These are phyloP conservation scores for Nomada ferruginata DNA, from an alignment of 2,888 invertebrate genomes.

Conservation along the genomic window DNA sequence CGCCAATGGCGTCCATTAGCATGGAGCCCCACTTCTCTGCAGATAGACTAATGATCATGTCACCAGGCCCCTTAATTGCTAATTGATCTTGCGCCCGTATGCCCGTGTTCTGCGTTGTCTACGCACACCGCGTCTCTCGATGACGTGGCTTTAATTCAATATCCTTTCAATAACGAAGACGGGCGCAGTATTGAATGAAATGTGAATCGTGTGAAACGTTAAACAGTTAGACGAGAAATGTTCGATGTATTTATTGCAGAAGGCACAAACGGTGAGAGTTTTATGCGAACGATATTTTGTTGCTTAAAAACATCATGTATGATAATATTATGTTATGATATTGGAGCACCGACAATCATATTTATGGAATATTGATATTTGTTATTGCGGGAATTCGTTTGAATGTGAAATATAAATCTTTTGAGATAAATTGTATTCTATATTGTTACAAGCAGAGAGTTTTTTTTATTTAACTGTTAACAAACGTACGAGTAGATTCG, in stretches of 20 bases:
- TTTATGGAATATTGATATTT: no score
- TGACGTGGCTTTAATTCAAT: conserved; percentile 2
- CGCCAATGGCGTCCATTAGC: conserved; percentile 65
- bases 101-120: conserved; percentile 40
- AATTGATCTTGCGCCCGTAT: conserved; percentile 76
- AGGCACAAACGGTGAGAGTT: no score
- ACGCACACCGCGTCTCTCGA: conserved; percentile 24
- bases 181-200: not conserved
- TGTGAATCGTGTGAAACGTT: not conserved
- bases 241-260: not conserved
- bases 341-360: no score
- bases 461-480: no score
- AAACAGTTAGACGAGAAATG: not conserved
- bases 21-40: conserved; percentile 45
- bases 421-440: no score
- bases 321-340: no score
- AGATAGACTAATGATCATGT: conserved; percentile 77
- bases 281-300: no score
- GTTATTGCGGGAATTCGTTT: no score
- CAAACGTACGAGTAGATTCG: no score
- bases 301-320: no score
- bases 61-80: conserved; percentile 77
- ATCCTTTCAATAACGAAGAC: not conserved
- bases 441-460: no score
- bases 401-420: no score